phyloP scores from a whole-genome alignment of 2,888 invertebrate genomes.

The Epinotia nisella region DNA sequence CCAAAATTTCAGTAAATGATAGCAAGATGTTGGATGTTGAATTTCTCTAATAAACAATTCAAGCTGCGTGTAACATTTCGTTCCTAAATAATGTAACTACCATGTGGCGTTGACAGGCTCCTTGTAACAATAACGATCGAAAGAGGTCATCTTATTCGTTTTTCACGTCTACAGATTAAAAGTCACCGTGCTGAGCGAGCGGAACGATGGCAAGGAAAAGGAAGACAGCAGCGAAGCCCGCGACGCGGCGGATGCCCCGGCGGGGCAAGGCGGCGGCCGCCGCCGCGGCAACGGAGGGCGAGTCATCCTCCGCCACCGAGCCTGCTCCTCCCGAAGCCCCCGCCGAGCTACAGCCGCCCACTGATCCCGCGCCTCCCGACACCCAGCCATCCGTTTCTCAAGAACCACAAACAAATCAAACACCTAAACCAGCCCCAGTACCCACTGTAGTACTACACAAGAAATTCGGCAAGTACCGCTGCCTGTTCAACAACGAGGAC shows the following conservation, averaged over 20 bases:
- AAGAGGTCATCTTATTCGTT: constrained; percentile 69
- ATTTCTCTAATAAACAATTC: background rate
- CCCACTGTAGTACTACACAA: constrained; percentile 78
- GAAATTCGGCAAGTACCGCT: constrained; percentile 85
- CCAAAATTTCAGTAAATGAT: constrained; percentile 34
- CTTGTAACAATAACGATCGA: constrained; percentile 62
- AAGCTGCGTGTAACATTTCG: constrained; percentile 22
- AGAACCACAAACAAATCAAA: constrained; percentile 20
- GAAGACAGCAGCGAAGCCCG: constrained; percentile 69
- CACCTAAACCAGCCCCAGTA: constrained; percentile 58
- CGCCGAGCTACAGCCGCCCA: constrained; percentile 49
- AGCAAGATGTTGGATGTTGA: constrained; percentile 19
- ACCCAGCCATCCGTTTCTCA: constrained; percentile 51
- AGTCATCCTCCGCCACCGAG: constrained; percentile 55
- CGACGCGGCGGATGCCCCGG: constrained; percentile 69
- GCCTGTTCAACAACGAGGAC: constrained; percentile 76
- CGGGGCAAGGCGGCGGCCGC: constrained; percentile 68
- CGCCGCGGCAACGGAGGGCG: constrained; percentile 58
- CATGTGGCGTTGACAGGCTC: constrained; percentile 72
- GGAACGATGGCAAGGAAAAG: constrained; percentile 76
- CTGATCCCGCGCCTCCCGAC: constrained; percentile 52
- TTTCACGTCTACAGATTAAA: constrained; percentile 64
- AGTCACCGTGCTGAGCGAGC: constrained; percentile 55
- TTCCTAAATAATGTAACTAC: constrained; percentile 47
- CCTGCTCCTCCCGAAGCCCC: constrained; percentile 40